Evolutionary conservation across 1,140 invertebrate species (phyloP).

Genomic region (Marisa cornuarietis): DNA sequence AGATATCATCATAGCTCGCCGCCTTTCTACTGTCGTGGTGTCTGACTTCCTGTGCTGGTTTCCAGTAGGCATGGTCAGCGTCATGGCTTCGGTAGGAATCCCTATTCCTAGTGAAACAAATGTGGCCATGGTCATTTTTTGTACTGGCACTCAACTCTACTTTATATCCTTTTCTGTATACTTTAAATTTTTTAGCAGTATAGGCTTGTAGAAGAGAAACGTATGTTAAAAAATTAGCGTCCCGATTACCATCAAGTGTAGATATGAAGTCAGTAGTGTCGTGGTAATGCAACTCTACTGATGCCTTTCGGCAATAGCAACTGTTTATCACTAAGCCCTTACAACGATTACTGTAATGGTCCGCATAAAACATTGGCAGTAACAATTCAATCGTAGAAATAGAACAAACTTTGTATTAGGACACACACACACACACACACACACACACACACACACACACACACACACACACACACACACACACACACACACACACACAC

Average conservation of each 20-base stretch:
- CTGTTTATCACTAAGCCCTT: too few species aligned
- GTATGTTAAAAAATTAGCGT: background rate
- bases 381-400: too few species aligned
- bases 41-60: slow-evolving; percentile 28
- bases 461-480: slow-evolving; percentile 3
- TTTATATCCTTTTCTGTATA: slow-evolving; percentile 38
- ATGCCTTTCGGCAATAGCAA: too few species aligned
- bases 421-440: slow-evolving; percentile 1
- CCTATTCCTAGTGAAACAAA: slow-evolving; percentile 37
- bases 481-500: slow-evolving; percentile 1
- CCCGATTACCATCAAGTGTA: background rate
- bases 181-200: slow-evolving; percentile 15
- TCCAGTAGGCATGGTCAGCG: slow-evolving; percentile 10
- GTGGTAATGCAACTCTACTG: too few species aligned
- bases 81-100: slow-evolving; percentile 29
- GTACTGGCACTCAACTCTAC: slow-evolving; percentile 40
- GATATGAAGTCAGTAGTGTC: background rate
- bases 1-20: slow-evolving; percentile 32
- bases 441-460: background rate
- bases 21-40: slow-evolving; percentile 24
- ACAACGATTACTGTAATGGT: too few species aligned
- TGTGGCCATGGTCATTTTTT: slow-evolving; percentile 37
- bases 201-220: background rate
- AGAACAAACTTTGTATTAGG: background rate
- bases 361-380: too few species aligned